phyloP scores from a whole-genome alignment of 2,797 vertebrate genomes.

The Agapornis canus region DNA sequence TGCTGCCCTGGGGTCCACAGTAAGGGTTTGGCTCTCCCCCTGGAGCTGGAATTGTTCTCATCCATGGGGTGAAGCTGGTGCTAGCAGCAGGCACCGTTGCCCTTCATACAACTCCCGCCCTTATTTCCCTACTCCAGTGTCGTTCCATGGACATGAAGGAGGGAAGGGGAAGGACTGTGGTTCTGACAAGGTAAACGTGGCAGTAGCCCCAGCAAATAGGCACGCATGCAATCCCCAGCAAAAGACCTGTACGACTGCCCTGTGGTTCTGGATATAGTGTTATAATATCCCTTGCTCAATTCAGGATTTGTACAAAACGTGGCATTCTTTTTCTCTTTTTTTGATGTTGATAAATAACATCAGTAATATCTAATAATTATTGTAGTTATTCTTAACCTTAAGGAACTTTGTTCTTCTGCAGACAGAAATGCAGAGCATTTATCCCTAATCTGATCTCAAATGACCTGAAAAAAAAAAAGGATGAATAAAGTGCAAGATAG shows the following conservation, averaged over 20 bases:
- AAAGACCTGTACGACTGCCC: neutral
- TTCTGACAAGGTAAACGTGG: neutral
- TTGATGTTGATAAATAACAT: neutral
- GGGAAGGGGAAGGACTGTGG: neutral
- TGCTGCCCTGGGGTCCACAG: neutral
- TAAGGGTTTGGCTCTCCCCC: neutral
- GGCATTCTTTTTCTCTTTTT: neutral
- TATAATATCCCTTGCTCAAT: neutral
- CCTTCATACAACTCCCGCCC: fast-evolving
- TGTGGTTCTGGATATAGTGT: neutral
- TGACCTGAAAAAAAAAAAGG: slow-evolving; percentile 39
- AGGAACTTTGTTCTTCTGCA: neutral
- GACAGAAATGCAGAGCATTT: slow-evolving; percentile 14
- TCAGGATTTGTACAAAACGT: neutral
- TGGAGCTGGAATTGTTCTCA: neutral
- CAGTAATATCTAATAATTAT: neutral
- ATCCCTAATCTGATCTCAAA: slow-evolving; percentile 27
- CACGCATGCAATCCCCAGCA: fast-evolving
- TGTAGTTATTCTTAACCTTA: neutral
- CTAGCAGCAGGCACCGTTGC: neutral
- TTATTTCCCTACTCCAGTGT: neutral
- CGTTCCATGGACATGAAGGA: neutral
- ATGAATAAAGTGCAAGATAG: slow-evolving; percentile 23
- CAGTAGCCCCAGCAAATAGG: neutral
- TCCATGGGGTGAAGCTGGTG: neutral